Evolutionary conservation across 2,797 vertebrate species (phyloP).

Genomic region (Sebastes matsubarae): DNA sequence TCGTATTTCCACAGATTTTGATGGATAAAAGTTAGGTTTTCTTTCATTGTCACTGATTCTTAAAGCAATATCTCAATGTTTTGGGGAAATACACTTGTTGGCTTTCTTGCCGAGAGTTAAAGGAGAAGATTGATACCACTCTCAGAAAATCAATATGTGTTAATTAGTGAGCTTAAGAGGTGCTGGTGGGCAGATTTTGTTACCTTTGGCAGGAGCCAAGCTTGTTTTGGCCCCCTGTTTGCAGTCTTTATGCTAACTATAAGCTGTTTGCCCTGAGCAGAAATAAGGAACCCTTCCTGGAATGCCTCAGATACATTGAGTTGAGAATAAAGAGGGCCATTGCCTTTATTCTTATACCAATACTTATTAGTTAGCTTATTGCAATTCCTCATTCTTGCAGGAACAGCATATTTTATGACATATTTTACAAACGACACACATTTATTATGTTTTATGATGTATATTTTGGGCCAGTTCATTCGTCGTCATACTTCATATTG

Average conservation of each 20-base stretch:
- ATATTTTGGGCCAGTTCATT: background rate
- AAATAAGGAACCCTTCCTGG: background rate
- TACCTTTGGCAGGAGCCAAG: background rate
- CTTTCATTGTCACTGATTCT: background rate
- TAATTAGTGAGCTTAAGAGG: background rate
- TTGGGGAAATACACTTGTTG: background rate
- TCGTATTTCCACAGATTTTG: background rate
- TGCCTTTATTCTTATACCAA: background rate
- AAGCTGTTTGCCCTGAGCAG: background rate
- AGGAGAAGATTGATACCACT: background rate
- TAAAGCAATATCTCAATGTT: background rate
- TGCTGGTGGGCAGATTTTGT: background rate
- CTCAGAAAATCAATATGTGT: background rate
- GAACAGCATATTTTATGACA: background rate
- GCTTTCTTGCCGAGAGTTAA: background rate
- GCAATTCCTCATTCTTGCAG: background rate
- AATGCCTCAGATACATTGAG: background rate
- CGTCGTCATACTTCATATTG: too few species aligned
- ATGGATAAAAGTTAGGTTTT: background rate
- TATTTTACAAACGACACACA: background rate
- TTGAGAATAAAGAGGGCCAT: background rate
- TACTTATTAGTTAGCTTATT: background rate
- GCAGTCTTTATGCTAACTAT: background rate
- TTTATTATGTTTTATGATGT: background rate
- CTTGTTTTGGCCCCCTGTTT: background rate